phyloP scores from a whole-genome alignment of 30 jellyfish, hydroid and myxozoan species.

The Aurelia sp. region DNA sequence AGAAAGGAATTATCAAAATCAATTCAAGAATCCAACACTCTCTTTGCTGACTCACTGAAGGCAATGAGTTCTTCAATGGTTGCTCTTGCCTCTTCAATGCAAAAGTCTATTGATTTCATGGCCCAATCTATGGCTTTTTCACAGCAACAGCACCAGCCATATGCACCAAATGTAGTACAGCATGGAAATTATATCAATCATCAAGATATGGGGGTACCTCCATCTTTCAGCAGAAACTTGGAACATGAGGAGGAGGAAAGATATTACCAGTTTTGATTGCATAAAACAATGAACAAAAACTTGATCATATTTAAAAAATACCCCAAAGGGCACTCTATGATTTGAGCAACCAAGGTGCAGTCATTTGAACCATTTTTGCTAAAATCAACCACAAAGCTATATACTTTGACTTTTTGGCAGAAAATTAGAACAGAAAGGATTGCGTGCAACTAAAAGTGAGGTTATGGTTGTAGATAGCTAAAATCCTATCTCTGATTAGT shows the following conservation, averaged over 20 bases:
- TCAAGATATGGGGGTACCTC: neutral
- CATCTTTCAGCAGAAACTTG: neutral
- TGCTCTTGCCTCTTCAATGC: slow-evolving; percentile 15
- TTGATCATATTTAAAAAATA: too few relatives aligned
- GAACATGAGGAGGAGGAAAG: neutral
- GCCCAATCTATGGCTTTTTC: neutral
- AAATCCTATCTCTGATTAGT: too few relatives aligned
- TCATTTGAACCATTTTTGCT: too few relatives aligned
- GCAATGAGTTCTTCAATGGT: slow-evolving; percentile 51
- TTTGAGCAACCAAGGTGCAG: too few relatives aligned
- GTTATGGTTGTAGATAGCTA: too few relatives aligned
- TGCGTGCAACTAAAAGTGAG: too few relatives aligned
- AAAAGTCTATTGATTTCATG: slow-evolving; percentile 19
- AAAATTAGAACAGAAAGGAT: too few relatives aligned
- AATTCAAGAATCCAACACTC: slow-evolving; percentile 20
- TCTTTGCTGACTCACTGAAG: slow-evolving; percentile 23
- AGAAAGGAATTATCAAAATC: slow-evolving; percentile 20
- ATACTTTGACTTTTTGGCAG: too few relatives aligned
- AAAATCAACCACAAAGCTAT: too few relatives aligned
- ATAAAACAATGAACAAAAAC: too few relatives aligned
- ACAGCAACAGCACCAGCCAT: neutral
- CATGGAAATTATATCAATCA: neutral
- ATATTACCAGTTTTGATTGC: neutral
- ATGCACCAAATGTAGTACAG: neutral
- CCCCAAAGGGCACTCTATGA: too few relatives aligned